These are phyloP conservation scores for Volucella bombylans DNA, from an alignment of 2,888 invertebrate species.

Conservation along the genomic window DNA sequence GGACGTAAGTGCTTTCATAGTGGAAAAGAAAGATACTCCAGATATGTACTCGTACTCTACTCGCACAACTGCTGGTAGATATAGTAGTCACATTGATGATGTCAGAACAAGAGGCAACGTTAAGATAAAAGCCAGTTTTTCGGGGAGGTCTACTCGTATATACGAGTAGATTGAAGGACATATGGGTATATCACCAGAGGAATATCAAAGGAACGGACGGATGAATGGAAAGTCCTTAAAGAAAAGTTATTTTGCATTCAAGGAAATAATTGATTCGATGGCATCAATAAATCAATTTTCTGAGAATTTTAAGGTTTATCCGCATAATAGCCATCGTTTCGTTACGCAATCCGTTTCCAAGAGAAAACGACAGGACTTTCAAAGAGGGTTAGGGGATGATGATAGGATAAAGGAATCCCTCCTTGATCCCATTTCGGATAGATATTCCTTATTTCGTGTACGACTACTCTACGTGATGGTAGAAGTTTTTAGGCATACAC, in stretches of 20 bases:
- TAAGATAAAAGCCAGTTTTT: slow-evolving; percentile 61
- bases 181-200: neutral
- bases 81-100: slow-evolving; percentile 60
- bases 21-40: slow-evolving; percentile 14
- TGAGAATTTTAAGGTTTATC: slow-evolving; percentile 71
- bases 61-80: neutral
- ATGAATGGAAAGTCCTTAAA: slow-evolving; percentile 10
- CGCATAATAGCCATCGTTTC: slow-evolving; percentile 66
- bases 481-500: slow-evolving; percentile 23
- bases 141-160: slow-evolving; percentile 1
- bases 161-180: slow-evolving; percentile 49
- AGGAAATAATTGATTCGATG: slow-evolving; percentile 73
- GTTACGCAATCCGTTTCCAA: slow-evolving; percentile 53
- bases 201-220: neutral
- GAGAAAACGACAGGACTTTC: slow-evolving; percentile 4
- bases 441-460: neutral
- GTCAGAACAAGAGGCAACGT: slow-evolving; percentile 68
- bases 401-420: neutral
- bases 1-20: slow-evolving; percentile 61
- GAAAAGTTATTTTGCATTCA: slow-evolving; percentile 67
- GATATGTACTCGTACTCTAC: neutral
- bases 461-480: neutral
- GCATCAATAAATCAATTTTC: slow-evolving; percentile 74
- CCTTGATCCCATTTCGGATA: slow-evolving; percentile 42
- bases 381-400: slow-evolving; percentile 33